Conservation (phyloP, 2,888 invertebrate species). For the Steinernema scapterisci region DNA sequence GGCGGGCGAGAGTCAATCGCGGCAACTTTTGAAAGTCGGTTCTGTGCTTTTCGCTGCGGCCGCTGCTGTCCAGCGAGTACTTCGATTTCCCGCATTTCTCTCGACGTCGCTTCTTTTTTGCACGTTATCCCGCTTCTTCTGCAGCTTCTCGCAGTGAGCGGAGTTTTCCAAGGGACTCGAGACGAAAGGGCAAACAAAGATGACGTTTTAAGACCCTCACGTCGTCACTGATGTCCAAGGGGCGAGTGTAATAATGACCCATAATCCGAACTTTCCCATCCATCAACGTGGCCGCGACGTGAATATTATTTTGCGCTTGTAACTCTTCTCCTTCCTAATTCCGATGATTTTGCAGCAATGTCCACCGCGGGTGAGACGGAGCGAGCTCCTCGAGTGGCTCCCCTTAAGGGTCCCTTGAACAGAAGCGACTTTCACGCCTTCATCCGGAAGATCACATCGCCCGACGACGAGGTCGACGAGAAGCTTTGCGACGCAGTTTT, state of each 20-base stretch:
- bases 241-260: neutral
- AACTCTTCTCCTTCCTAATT: no score
- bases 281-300: neutral
- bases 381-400: neutral
- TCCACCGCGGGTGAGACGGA: neutral
- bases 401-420: neutral
- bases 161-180: no score
- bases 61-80: no score
- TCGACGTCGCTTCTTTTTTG: no score
- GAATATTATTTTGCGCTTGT: no score
- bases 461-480: neutral
- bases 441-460: neutral
- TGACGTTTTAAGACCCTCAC: neutral
- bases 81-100: no score
- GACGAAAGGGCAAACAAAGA: neutral
- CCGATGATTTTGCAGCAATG: neutral
- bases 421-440: neutral
- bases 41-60: no score
- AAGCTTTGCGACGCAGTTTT: slow-evolving; percentile 26
- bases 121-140: no score
- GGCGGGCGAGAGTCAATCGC: neutral
- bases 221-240: neutral
- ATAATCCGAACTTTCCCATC: neutral
- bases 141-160: no score
- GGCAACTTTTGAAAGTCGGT: neutral